Base-by-base conservation (phyloP, 2,888 invertebrate genomes). In the Allophyes oxyacanthae region DNA sequence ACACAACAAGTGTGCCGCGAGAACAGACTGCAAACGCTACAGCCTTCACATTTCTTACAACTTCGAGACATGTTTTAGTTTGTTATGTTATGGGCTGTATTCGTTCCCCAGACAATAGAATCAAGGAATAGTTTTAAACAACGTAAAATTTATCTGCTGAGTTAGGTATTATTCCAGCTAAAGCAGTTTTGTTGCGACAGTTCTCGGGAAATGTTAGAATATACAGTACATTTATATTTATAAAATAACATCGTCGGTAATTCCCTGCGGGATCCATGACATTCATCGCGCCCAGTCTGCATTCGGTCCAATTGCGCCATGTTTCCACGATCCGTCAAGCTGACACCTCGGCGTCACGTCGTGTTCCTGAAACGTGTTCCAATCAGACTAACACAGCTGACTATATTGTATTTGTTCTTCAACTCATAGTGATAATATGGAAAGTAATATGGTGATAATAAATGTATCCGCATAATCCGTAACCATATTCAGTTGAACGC, bases 321-420 rank as follows among this genome's bases (percentile, higher is more conserved):
- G 75, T 71, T 57, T 28, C 55, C 30, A 38, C 62, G 56, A 73
- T 75, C 69, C 36, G 55, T 75, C 64, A 75, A 50, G 6, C 34
- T 55, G 73, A 59, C 64, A 68, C 64, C 44, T 55, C 52, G 44
- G 48, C 44, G 42, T 64, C 58, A 59, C 43, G 45, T 45, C 40
- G 37, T 36, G 8, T 48, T 55, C 49, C 41, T 30, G 36, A 20
- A 42, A 51, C 65, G 61, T 75, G 67, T 68, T 60, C 64, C 51
- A 77, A 71, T 75, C 64, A 71, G 42, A 62, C 53, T 54, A 51
- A 63, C 44, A 64, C 45, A 53, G 15, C 45, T 42, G 32, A 45
- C 28, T 56, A 44, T 45, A 56, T 53, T 58, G 42, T 28, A 6
- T 28, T 28, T 6, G 8, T 28, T 28, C 28, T 8, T 6, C 28